Evolutionary conservation across 1,140 invertebrate genomes (phyloP).

Genomic region (Lycorma delicatula): DNA sequence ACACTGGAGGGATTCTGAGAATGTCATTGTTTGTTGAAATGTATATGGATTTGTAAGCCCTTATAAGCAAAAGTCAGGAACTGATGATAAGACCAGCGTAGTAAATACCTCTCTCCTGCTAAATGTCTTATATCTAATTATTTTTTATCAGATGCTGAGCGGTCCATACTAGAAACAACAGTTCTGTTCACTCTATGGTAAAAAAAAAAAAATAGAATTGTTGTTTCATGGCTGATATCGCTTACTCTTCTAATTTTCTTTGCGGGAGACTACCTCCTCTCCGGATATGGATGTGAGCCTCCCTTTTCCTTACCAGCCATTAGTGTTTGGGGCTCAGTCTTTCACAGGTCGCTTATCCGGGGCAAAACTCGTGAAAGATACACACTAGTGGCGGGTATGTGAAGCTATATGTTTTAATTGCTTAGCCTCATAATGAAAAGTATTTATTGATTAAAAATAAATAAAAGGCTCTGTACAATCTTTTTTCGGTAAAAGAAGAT

Average conservation of each 20-base stretch:
- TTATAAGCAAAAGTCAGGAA: constrained; percentile 15
- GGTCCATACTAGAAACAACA: background rate
- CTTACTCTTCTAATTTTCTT: no score
- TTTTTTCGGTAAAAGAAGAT: constrained; percentile 19
- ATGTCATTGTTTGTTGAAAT: background rate
- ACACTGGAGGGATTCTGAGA: background rate
- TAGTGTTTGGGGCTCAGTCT: constrained; percentile 23
- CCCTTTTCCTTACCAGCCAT: constrained; percentile 6
- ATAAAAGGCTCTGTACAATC: constrained; percentile 21
- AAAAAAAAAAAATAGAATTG: background rate
- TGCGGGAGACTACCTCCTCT: constrained; percentile 6
- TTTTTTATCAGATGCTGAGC: no score
- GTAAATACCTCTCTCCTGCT: constrained; percentile 17
- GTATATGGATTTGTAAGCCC: background rate
- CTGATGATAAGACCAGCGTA: constrained; percentile 9
- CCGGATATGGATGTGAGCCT: constrained; percentile 13
- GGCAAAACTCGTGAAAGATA: constrained; percentile 18
- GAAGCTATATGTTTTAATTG: constrained; percentile 20
- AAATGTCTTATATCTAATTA: constrained; percentile 20
- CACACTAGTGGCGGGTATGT: constrained; percentile 13
- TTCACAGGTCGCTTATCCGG: constrained; percentile 18
- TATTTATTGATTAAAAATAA: constrained; percentile 4
- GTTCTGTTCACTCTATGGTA: no score
- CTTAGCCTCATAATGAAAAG: constrained; percentile 15
- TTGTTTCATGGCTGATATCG: background rate